phyloP scores from a whole-genome alignment of 2,888 invertebrate species.

The Tipula unca region DNA sequence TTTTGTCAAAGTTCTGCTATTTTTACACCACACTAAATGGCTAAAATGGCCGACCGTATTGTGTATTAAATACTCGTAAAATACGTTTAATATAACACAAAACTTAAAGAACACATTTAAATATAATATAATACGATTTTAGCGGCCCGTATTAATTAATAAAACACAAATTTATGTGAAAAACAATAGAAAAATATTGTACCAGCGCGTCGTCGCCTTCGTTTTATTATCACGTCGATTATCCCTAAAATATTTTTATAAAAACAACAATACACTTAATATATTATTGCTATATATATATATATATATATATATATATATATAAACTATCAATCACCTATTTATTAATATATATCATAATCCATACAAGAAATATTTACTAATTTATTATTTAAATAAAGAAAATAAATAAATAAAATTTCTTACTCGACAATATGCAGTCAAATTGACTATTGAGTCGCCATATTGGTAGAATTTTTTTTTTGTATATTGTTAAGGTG shows the following conservation, averaged over 20 bases:
- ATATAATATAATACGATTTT: not conserved
- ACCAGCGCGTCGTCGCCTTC: not conserved
- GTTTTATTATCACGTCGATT: not conserved
- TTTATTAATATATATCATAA: not conserved
- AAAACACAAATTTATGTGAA: not conserved
- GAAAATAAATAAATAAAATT: not conserved
- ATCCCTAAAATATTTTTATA: not conserved
- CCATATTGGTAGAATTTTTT: constrained; percentile 20
- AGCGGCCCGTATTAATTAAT: not conserved
- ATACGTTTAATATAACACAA: not conserved
- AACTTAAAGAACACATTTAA: not conserved
- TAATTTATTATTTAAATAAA: not conserved
- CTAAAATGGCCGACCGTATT: not conserved
- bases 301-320: not conserved
- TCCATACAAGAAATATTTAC: not conserved
- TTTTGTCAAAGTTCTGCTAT: not conserved
- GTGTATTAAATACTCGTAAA: not conserved
- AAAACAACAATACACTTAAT: not conserved
- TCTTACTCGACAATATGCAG: not conserved
- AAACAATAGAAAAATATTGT: not conserved
- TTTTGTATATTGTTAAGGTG: constrained; percentile 20
- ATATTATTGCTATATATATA: not conserved
- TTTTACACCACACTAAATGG: not conserved
- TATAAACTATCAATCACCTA: not conserved
- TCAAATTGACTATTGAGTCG: not conserved